A percentile compares a stretch with the other conserved stretches of the same genome.
Conservation (phyloP, 1,140 invertebrate genomes). For the Eriocheir sinensis region DNA sequence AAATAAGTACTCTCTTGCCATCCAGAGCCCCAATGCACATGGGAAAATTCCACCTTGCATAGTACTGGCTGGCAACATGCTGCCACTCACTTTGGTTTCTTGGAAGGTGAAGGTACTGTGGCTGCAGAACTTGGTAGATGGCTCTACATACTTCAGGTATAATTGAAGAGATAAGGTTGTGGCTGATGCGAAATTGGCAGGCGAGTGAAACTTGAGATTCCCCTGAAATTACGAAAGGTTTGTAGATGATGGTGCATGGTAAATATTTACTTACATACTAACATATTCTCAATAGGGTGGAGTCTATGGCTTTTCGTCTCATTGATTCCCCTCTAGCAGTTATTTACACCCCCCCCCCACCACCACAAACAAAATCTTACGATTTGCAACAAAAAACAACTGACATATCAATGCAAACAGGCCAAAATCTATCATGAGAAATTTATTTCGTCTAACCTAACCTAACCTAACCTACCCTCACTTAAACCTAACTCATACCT, state of each 20-base stretch:
- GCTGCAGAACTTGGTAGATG: conserved; percentile 51
- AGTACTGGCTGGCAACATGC: conserved; percentile 29
- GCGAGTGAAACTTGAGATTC: conserved; percentile 5
- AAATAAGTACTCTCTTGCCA: conserved; percentile 39
- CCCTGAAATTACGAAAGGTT: not conserved
- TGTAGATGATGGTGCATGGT: not conserved
- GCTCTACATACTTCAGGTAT: conserved; percentile 18
- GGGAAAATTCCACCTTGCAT: conserved; percentile 41
- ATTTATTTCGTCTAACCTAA: too few relatives aligned
- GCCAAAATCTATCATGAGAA: not conserved
- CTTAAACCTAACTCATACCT: not conserved
- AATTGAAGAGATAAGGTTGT: conserved; percentile 1
- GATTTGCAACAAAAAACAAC: not conserved
- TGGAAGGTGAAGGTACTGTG: conserved; percentile 23
- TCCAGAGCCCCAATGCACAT: conserved; percentile 42
- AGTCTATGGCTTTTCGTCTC: not conserved
- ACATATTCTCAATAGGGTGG: not conserved
- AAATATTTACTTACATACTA: not conserved
- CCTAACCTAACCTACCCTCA: too few relatives aligned
- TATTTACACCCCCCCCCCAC: not conserved
- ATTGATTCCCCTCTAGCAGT: not conserved
- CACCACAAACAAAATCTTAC: not conserved
- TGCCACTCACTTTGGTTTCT: not conserved
- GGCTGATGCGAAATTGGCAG: conserved; percentile 1
- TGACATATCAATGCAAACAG: not conserved